phyloP scores from a whole-genome alignment of 2,888 invertebrate species.

The Yponomeuta cagnagella region DNA sequence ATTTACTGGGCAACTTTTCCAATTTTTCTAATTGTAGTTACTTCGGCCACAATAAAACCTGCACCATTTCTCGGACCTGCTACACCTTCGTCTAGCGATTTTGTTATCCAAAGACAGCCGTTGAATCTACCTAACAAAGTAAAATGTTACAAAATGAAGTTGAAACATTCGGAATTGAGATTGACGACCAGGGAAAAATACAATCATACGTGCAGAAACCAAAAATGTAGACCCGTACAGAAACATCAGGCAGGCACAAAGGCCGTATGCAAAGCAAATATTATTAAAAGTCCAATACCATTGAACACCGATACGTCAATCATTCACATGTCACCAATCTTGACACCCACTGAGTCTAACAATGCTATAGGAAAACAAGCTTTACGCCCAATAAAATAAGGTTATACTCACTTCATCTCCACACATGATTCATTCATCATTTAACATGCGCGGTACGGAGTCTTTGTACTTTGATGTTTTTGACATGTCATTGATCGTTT shows the following conservation, averaged over 20 bases:
- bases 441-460: slow-evolving; percentile 3
- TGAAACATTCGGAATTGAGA: too few relatives aligned
- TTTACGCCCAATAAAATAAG: background rate
- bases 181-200: background rate
- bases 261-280: slow-evolving; percentile 6
- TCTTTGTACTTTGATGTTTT: slow-evolving; percentile 11
- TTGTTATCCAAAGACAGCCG: too few relatives aligned
- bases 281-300: background rate
- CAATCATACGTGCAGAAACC: background rate
- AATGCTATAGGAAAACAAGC: background rate
- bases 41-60: too few relatives aligned
- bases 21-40: too few relatives aligned
- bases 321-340: background rate
- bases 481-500: slow-evolving; percentile 10
- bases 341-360: slow-evolving; percentile 8
- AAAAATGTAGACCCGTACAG: background rate
- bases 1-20: too few relatives aligned
- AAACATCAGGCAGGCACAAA: background rate
- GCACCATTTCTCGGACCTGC: too few relatives aligned
- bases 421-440: slow-evolving; percentile 7
- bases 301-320: slow-evolving; percentile 4
- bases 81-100: too few relatives aligned
- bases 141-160: too few relatives aligned
- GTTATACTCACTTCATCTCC: background rate
- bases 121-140: too few relatives aligned